A percentile compares a stretch with the other conserved stretches of the same genome.
phyloP scores from a whole-genome alignment of 2,797 vertebrate genomes.

The Sebastes minor region DNA sequence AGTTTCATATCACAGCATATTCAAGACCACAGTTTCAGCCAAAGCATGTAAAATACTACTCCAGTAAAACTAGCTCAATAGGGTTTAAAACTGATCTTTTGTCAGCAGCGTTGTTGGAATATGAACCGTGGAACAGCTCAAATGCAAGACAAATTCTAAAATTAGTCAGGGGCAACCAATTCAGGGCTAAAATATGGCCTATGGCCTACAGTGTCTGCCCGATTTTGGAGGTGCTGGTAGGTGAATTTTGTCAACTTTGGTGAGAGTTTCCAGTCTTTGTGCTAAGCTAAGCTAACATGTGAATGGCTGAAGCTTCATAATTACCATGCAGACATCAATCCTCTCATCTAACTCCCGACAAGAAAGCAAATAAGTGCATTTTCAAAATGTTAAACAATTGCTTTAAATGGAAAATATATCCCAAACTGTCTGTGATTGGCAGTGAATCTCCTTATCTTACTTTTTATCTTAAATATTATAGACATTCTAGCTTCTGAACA shows the following conservation, averaged over 20 bases:
- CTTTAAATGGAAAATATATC: slow-evolving; percentile 12
- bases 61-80: background rate
- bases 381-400: background rate
- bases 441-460: background rate
- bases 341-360: background rate
- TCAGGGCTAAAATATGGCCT: background rate
- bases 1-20: background rate
- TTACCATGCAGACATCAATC: background rate
- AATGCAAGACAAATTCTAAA: background rate
- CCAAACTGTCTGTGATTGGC: background rate
- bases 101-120: background rate
- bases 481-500: background rate
- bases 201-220: too few species aligned
- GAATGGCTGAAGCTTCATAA: background rate
- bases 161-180: background rate
- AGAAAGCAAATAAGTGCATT: background rate
- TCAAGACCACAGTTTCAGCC: background rate
- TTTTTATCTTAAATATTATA: background rate
- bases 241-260: too few species aligned
- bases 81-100: background rate
- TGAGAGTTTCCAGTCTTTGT: background rate
- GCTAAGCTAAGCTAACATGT: background rate
- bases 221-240: too few species aligned
- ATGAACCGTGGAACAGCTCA: background rate
- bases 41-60: background rate